Percentiles rank a stretch among this genome's conserved stretches.
Evolutionary conservation across 1,140 invertebrate genomes (phyloP).

Genomic region (Zaprionus inermis): DNA sequence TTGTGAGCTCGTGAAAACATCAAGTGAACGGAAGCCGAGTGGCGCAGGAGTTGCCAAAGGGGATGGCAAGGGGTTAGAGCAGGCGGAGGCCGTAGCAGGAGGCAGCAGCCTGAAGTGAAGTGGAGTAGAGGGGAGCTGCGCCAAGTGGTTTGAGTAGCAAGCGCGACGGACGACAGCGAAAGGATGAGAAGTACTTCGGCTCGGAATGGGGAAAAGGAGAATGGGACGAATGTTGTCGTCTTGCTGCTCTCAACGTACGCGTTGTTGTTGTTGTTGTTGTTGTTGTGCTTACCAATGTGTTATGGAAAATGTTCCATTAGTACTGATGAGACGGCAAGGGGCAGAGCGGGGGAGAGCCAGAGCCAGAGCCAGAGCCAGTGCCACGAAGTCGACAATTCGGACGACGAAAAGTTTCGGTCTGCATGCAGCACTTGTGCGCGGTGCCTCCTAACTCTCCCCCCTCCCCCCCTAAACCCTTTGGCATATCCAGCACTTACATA

Average conservation of each 20-base stretch:
- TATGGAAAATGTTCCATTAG: slow-evolving; percentile 82
- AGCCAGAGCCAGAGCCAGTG: slow-evolving; percentile 11
- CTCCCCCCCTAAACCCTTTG: neutral
- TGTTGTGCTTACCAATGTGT: slow-evolving; percentile 61
- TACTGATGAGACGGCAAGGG: slow-evolving; percentile 65
- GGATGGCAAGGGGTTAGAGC: neutral
- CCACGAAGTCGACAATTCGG: slow-evolving; percentile 33
- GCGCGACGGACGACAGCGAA: slow-evolving; percentile 24
- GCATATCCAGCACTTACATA: neutral
- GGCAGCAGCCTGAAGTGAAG: slow-evolving; percentile 38
- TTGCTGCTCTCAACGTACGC: slow-evolving; percentile 22
- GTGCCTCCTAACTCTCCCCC: neutral
- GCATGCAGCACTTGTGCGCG: slow-evolving; percentile 27
- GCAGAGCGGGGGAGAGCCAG: slow-evolving; percentile 9
- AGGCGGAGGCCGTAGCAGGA: slow-evolving; percentile 1
- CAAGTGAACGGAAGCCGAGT: slow-evolving; percentile 74
- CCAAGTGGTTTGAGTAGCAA: slow-evolving; percentile 66
- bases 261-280: slow-evolving; percentile 8
- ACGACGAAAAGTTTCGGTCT: slow-evolving; percentile 35
- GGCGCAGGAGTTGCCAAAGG: slow-evolving; percentile 3
- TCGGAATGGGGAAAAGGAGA: neutral
- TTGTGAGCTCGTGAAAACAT: slow-evolving; percentile 80
- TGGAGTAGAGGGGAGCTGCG: slow-evolving; percentile 18
- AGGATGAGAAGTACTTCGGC: slow-evolving; percentile 5
- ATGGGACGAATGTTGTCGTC: neutral